Base-by-base conservation (phyloP, 2,113 vertebrate genomes). In the Rattus rattus region DNA sequence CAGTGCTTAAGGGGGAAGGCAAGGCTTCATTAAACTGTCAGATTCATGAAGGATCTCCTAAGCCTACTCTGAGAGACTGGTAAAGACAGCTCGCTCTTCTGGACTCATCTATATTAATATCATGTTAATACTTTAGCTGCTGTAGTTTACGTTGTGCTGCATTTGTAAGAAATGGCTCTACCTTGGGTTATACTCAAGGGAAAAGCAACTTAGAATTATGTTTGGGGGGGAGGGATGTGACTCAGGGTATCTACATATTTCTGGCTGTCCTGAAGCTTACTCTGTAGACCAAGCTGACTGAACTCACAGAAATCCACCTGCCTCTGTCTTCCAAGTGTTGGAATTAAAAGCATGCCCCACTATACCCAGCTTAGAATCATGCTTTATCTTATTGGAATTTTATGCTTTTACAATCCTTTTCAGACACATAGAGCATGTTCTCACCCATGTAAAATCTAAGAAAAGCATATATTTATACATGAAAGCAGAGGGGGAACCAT, bases 201-300 rank as follows among this genome's bases (percentile, higher is more conserved):
- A 80, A 94, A 91, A 59, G 36, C 86, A 92, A 61, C 90, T 88
- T 84, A 89, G 10, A 93, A 95, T 92, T 93, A 20, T 5, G 13
- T 19, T 95, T 16, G 24, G 3, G 14, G 6, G 12, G 39, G 43
- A 13, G 24, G 24, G n/a, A 16, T 43, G 43, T 43, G 43, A 43
- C 43, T 43, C 59, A 30, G 81, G 24, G 7, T 81, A 36, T 84
- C 59, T 85, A 47, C 24, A 65, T 63, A 63, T 39, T 30, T 8
- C 26, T 43, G 24, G 7, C 81, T 84, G 24, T 43, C n/a, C 81
- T 84, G 24, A 26, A 43, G 14, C 13, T 43, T n/a, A 84, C 56
- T 84, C 1, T 84, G n/a, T 84, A 43, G 13, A 63, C 13, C n/a
- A 84, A 84, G 7, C 24, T 43, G 59, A n/a, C 54, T 85, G 59